Base-by-base conservation (phyloP, 1,140 invertebrate genomes). In the Doryteuthis pealeii region DNA sequence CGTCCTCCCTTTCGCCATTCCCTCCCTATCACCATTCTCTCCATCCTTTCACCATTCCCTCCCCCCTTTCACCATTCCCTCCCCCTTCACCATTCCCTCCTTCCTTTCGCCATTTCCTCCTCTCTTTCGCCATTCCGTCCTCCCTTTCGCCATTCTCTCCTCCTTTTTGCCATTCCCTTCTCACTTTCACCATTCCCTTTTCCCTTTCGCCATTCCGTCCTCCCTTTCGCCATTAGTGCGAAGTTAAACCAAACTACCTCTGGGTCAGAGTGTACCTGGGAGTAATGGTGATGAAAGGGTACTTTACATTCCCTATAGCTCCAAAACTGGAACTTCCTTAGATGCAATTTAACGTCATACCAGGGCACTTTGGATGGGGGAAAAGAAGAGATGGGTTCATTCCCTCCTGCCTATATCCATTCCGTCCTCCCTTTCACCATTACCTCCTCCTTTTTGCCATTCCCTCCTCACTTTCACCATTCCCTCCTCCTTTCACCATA, bases 391-490 rank as follows among this genome's bases (percentile, higher is more conserved):
- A n/a, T n/a, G n/a, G n/a, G n/a, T n/a, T n/a, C n/a, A n/a, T n/a
- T 12, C 22, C 45, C 45, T 22, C 22, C 45, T 49, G 45, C 22
- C 10, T 22, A 12, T 49, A 10, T 22, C 45, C 22, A 10, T 49
- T 10, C 10, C 49, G 26, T 35, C 32, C 69, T 22, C 43, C 32
- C 65, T 65, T 71, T 28, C 43, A 32, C 69, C 68, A 65, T 49
- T 28, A 6, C 65, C 33, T 74, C 67, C 69, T 35, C 43, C 10
- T 74, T 66, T 71, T 28, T 71, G 30, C 69, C 69, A 71, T 45
- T 72, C 18, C 43, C 22, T 8, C 66, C 31, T 40, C 5, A 26
- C 28, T 66, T 75, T 30, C 71, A 8, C 40, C 74, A 43, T 4
- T 72, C 69, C 54, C 49, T 62, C 67, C 45, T 18, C 45, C 67